Base-by-base conservation (phyloP, 1,140 invertebrate species). In the Megalonaias nervosa region DNA sequence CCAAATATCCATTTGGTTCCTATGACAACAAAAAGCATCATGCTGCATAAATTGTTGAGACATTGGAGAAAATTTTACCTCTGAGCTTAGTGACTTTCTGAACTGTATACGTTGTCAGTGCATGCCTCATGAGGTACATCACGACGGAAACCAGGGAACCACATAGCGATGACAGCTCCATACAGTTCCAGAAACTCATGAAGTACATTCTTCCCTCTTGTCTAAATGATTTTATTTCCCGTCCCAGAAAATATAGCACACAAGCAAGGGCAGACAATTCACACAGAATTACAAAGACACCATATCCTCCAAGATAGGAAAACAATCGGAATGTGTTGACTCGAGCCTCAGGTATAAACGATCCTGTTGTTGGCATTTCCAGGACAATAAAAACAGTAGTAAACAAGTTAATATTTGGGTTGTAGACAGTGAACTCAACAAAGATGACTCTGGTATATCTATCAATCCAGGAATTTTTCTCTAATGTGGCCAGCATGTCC, bases 381-480 rank as follows among this genome's bases (percentile, higher is more conserved):
- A 89, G 85, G 5, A 82, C 72, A 14, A 85, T 75, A 17, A 81
- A 80, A 21, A 85, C 75, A 31, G 81, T 83, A 59, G 84, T 84
- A 77, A 89, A 89, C 74, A 88, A 68, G 69, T 90, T 88, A 14
- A 85, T 75, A 64, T 86, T 86, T 9, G 92, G 91, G 80, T 93
- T 93, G 77, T 93, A 93, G 0, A 91, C 82, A 12, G 92, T 91
- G 81, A 93, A 92, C 77, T 93, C 92, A 4, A 92, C 84, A 75
- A 93, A 89, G 15, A 93, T 82, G 15, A 91, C 90, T 81, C 92
- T 80, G 0, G 92, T 92, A 56, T 87, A 81, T 55, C 86, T 74
- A 78, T 93, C 92, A 11, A 92, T 90, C 92, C 92, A 93, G 58
- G 89, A 74, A 58, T 86, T 71, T 11, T 80, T 75, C 65, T 91